These are phyloP conservation scores for Holotrichia oblita DNA, from an alignment of 1,140 invertebrate species.

Conservation along the genomic window DNA sequence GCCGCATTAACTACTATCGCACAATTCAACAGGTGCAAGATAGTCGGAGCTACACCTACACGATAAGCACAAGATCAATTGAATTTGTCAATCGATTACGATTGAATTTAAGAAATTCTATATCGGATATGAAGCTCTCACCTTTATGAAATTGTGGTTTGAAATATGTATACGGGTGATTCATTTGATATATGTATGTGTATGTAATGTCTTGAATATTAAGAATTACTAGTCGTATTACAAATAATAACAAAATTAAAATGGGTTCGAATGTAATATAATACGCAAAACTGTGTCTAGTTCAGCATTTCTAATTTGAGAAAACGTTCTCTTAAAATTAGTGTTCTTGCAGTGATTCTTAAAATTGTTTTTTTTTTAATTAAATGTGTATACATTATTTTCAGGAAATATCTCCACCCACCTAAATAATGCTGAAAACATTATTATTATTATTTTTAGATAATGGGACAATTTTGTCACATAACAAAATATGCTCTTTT, in stretches of 20 bases:
- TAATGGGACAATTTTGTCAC: too few relatives aligned
- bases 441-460: too few relatives aligned
- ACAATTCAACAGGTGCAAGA: constrained; percentile 88
- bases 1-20: constrained; percentile 75
- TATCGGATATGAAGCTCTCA: constrained; percentile 6
- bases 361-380: not conserved
- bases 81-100: not conserved
- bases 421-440: too few relatives aligned
- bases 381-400: not conserved
- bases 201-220: not conserved
- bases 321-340: not conserved
- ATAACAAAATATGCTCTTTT: too few relatives aligned
- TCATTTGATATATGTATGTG: too few relatives aligned
- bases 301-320: not conserved
- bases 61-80: not conserved
- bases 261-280: not conserved
- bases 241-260: not conserved
- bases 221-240: not conserved
- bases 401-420: too few relatives aligned
- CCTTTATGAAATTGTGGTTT: not conserved
- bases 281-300: constrained; percentile 7
- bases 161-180: not conserved
- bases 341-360: not conserved
- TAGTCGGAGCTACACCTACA: constrained; percentile 83
- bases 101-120: not conserved